Evolutionary conservation across 2,888 invertebrate genomes (phyloP).

Genomic region (Cyclophora albipunctata): DNA sequence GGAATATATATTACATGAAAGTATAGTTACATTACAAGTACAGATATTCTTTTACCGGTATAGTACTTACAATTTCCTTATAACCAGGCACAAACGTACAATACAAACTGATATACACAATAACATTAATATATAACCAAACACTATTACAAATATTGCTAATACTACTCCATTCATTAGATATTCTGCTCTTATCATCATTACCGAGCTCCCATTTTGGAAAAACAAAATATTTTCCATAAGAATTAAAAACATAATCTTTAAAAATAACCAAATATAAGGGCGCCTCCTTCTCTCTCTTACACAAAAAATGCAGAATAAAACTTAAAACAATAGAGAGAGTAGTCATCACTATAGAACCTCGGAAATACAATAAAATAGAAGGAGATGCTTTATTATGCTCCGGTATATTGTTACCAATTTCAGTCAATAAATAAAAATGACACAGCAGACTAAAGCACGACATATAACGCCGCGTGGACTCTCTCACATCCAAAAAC

Average conservation of each 20-base stretch:
- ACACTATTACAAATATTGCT: constrained; percentile 28
- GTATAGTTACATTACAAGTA: neutral
- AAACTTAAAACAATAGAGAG: constrained; percentile 25
- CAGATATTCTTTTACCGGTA: constrained; percentile 7
- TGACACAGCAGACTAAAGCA: constrained; percentile 35
- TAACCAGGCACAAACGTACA: constrained; percentile 22
- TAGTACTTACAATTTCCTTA: neutral
- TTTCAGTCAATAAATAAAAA: constrained; percentile 23
- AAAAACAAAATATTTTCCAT: constrained; percentile 19
- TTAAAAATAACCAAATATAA: constrained; percentile 25
- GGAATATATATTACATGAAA: no score
- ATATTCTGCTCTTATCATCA: constrained; percentile 12
- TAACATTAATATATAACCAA: constrained; percentile 16
- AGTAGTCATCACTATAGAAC: constrained; percentile 28
- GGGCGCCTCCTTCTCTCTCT: constrained; percentile 13
- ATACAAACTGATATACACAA: constrained; percentile 28
- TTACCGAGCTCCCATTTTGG: constrained; percentile 21
- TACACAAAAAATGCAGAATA: constrained; percentile 22
- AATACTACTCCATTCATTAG: constrained; percentile 29
- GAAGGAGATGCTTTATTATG: constrained; percentile 26
- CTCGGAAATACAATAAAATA: constrained; percentile 32
- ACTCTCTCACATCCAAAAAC: constrained; percentile 26
- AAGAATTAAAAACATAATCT: constrained; percentile 20
- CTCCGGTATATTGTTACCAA: constrained; percentile 27
- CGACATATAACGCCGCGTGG: constrained; percentile 24